Evolutionary conservation across 1,140 invertebrate species (phyloP), one percentile per base, ranked within the genome.

Genomic region (Euschistus heros): DNA sequence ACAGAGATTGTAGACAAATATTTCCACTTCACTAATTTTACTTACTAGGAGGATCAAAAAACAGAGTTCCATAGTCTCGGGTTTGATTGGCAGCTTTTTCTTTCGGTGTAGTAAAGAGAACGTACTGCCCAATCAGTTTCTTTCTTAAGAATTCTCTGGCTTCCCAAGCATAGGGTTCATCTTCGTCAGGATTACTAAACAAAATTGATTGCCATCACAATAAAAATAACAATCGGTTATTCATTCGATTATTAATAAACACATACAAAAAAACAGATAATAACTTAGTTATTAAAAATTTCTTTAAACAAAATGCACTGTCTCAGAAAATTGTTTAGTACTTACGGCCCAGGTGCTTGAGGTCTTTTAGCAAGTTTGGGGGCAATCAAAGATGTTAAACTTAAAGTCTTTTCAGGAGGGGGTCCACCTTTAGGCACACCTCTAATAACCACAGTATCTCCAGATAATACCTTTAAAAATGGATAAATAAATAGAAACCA

Each of bases 101-200:
- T 15, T 57, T 57, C 10, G 54, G 54, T 60, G 81, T 79, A 22
- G 78, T 83, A 75, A 95, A 97, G 4, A 82, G 79, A 0, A 98
- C 88, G 71, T 92, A 86, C 76, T 92, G 86, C 4, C 93, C 93
- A 72, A 98, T 86, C 10, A 97, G 73, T 74, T 93, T 94, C 72
- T 94, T 93, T 27, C 95, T 81, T 30, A 98, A 76, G 75, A 87
- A 97, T 79, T 98, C 95, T 66, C 95, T 81, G 0, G 94, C 90
- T 76, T 98, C 94, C 92, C 94, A 98, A 1, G 93, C 94, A 80
- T 83, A 98, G 8, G 94, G 90, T 76, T 96, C 92, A 79, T 96
- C 94, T 60, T 85, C 86, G 73, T 86, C 86, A 66, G 86, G 82
- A 59, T 54, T 55, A 18, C 62, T 62, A n/a, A 20, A 59, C 60